Conservation (phyloP, 2,113 vertebrate genomes). For the Tautogolabrus adspersus region DNA sequence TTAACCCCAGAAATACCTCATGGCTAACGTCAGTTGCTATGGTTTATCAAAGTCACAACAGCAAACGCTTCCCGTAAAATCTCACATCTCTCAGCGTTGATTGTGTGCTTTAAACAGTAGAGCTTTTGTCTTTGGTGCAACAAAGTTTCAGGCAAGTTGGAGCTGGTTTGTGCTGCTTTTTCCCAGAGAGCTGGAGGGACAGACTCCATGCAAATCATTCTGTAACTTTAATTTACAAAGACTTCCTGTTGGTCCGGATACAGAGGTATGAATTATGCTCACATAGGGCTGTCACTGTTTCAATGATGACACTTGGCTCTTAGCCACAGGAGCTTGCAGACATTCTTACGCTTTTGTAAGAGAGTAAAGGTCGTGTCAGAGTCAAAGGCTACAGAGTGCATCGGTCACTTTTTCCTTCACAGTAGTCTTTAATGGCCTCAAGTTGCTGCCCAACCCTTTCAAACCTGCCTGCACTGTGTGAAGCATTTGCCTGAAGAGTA, state of each 20-base stretch:
- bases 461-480: background rate
- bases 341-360: conserved; percentile 1
- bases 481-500: background rate
- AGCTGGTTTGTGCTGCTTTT: conserved; percentile 43
- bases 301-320: background rate
- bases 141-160: conserved; percentile 48
- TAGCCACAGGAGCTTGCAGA: background rate
- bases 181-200: background rate
- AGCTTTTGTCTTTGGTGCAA: conserved; percentile 51
- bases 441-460: background rate
- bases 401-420: background rate
- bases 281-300: background rate
- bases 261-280: background rate
- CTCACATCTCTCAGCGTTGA: background rate
- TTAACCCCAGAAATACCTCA: background rate
- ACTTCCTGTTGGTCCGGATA: background rate
- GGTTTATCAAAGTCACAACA: background rate
- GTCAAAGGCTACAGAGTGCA: conserved; percentile 11
- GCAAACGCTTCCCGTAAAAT: conserved; percentile 24
- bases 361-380: background rate
- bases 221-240: background rate
- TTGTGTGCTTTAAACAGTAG: conserved; percentile 27
- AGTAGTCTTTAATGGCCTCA: background rate
- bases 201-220: conserved; percentile 1
- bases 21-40: conserved; percentile 14